phyloP scores from a whole-genome alignment of 2,113 vertebrate species.

The Hemichromis elongatus region DNA sequence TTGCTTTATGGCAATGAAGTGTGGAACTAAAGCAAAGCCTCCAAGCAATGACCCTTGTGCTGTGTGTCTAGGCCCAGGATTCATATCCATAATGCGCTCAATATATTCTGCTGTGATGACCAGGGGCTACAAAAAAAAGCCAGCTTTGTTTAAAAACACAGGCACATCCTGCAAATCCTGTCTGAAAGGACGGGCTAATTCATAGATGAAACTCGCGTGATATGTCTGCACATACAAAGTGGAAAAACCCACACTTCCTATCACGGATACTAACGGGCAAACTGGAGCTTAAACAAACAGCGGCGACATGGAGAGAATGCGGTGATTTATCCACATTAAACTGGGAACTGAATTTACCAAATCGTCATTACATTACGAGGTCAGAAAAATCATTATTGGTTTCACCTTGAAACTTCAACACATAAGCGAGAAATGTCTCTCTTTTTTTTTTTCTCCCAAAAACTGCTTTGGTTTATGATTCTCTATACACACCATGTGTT shows the following conservation, averaged over 20 bases:
- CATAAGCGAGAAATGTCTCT: neutral
- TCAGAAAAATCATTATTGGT: neutral
- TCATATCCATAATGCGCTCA: constrained; percentile 80
- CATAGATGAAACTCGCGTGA: constrained; percentile 63
- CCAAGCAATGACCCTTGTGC: constrained; percentile 70
- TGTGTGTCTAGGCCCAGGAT: constrained; percentile 67
- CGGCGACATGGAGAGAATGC: neutral
- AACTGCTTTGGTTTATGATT: constrained; percentile 15
- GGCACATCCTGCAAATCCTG: constrained; percentile 67
- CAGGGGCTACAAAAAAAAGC: constrained; percentile 63
- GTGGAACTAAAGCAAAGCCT: constrained; percentile 68
- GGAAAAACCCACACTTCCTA: constrained; percentile 27
- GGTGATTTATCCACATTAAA: constrained; percentile 13
- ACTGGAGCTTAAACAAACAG: constrained; percentile 29
- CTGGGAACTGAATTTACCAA: neutral
- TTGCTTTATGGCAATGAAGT: constrained; percentile 76
- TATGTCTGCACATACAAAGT: constrained; percentile 52
- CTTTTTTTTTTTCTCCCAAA: neutral
- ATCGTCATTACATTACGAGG: neutral
- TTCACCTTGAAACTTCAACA: constrained; percentile 7
- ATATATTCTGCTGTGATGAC: constrained; percentile 78
- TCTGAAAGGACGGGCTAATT: constrained; percentile 71
- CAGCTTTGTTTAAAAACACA: constrained; percentile 67
- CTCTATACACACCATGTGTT: neutral
- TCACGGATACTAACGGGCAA: constrained; percentile 19